These are phyloP conservation scores for Leptopterna dolabrata DNA, from an alignment of 2,888 invertebrate species.

Conservation along the genomic window DNA sequence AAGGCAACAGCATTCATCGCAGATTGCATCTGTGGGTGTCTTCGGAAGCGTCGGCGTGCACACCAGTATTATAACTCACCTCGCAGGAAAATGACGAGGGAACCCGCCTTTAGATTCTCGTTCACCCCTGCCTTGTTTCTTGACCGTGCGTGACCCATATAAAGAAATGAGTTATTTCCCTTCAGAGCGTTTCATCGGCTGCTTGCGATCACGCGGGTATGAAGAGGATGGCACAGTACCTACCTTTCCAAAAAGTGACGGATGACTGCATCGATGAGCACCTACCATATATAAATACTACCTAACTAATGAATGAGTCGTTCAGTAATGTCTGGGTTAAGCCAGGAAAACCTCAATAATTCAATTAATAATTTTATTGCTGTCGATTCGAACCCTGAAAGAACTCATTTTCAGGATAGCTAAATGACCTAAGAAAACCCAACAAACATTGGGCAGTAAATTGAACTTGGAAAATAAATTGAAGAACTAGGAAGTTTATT, in stretches of 20 bases:
- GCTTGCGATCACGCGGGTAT: not conserved
- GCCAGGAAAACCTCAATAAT: too few relatives aligned
- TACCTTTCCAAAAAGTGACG: not conserved
- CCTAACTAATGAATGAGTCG: too few relatives aligned
- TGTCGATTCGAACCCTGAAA: too few relatives aligned
- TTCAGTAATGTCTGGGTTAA: too few relatives aligned
- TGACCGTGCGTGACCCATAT: not conserved
- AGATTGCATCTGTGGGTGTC: not conserved
- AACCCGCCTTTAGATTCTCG: not conserved
- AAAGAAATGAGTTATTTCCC: not conserved
- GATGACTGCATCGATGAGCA: not conserved
- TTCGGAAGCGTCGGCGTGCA: not conserved
- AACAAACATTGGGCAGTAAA: too few relatives aligned
- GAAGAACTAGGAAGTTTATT: too few relatives aligned
- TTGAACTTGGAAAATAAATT: too few relatives aligned
- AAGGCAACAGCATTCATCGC: not conserved
- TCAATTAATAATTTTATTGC: too few relatives aligned
- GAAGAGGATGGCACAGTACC: too few relatives aligned
- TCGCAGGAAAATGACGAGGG: not conserved
- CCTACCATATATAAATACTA: too few relatives aligned
- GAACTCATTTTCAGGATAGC: too few relatives aligned
- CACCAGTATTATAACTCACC: not conserved
- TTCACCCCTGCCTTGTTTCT: conserved; percentile 7
- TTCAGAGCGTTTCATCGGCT: not conserved
- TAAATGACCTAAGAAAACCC: too few relatives aligned